Percentiles rank a stretch among this genome's conserved stretches.
phyloP scores from a whole-genome alignment of 2,113 vertebrate species.

The Promerops cafer region DNA sequence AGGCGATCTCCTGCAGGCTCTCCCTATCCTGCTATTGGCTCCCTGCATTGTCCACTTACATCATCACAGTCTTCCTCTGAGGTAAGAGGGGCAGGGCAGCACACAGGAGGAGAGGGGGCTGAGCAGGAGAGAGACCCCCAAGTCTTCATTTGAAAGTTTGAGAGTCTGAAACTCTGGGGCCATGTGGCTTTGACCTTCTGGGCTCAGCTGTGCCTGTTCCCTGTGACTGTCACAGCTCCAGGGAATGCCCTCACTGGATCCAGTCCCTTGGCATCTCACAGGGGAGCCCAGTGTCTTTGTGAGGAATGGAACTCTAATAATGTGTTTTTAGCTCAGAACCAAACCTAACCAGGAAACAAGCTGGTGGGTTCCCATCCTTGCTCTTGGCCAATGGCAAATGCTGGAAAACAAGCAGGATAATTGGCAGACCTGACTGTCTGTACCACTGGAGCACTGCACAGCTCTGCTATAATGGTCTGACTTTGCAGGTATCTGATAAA shows the following conservation, averaged over 20 bases:
- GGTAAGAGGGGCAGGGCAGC: not conserved
- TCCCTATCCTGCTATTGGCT: constrained; percentile 34
- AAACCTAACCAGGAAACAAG: not conserved
- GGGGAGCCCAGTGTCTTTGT: rapidly evolving
- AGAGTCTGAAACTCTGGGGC: not conserved
- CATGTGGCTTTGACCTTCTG: not conserved
- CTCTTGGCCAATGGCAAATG: not conserved
- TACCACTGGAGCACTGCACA: not conserved
- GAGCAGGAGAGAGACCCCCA: not conserved
- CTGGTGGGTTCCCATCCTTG: not conserved
- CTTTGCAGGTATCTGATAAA: not conserved
- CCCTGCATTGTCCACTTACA: constrained; percentile 60
- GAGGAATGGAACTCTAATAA: not conserved
- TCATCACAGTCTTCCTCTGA: constrained; percentile 44
- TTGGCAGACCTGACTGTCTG: not conserved
- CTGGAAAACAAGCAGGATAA: not conserved
- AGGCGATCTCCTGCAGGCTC: constrained; percentile 63
- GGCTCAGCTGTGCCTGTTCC: not conserved
- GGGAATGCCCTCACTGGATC: not conserved
- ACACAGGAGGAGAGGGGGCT: not conserved
- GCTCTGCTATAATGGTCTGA: not conserved
- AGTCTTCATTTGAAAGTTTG: not conserved
- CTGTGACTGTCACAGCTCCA: not conserved
- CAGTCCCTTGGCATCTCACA: not conserved
- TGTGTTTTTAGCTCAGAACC: not conserved